A percentile compares a stretch with the other conserved stretches of the same genome.
Evolutionary conservation across 2,113 vertebrate species (phyloP).

Genomic region (Atherinomorus stipes): DNA sequence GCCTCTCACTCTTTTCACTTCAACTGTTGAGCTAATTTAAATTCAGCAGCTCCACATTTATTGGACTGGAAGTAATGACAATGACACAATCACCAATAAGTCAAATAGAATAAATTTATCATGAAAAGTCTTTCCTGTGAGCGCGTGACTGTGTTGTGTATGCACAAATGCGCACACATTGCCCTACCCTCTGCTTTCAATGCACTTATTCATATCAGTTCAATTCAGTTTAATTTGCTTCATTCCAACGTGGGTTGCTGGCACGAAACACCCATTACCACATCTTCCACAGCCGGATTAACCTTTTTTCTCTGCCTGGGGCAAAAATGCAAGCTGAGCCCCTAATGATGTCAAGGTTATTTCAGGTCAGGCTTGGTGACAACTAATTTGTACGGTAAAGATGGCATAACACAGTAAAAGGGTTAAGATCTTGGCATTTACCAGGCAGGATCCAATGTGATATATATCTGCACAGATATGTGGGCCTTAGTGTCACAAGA

Average conservation of each 20-base stretch:
- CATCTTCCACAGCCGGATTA: conserved; percentile 2
- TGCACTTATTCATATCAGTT: conserved; percentile 22
- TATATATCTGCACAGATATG: no score
- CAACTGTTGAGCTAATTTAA: conserved; percentile 15
- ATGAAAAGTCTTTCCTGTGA: conserved; percentile 44
- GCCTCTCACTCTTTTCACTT: conserved; percentile 19
- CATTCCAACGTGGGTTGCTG: conserved; percentile 4
- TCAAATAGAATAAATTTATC: conserved; percentile 16
- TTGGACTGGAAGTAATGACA: conserved; percentile 25
- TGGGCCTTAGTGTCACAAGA: no score
- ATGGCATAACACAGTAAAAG: no score
- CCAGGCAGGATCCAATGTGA: no score
- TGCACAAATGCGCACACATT: not conserved
- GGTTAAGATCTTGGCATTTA: no score
- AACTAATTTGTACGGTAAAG: no score
- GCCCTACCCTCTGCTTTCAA: conserved; percentile 19
- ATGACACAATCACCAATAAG: conserved; percentile 8
- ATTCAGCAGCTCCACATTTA: conserved; percentile 21
- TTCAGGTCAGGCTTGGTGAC: not conserved
- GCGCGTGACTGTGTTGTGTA: not conserved
- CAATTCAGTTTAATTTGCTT: conserved; percentile 29
- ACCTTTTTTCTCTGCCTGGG: not conserved
- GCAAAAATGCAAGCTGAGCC: not conserved
- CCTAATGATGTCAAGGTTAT: not conserved
- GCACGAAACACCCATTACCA: conserved; percentile 5